Percentiles rank a stretch among this genome's conserved stretches.
Conservation (phyloP, 1,140 invertebrate species). For the Campoletis sonorensis region DNA sequence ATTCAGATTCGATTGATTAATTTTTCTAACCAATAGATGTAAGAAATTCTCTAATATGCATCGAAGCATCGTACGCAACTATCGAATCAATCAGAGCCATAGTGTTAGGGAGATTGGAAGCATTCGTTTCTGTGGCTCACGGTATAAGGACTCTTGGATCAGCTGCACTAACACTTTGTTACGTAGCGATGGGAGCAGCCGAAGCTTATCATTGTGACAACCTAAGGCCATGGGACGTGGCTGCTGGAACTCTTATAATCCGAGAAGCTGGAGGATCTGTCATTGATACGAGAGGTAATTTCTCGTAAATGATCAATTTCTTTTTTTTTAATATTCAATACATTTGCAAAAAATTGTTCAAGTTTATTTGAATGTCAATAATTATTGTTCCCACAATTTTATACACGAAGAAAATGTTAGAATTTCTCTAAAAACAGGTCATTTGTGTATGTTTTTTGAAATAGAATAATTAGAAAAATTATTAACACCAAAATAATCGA, state of each 20-base stretch:
- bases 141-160: constrained; percentile 85
- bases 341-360: too few species aligned
- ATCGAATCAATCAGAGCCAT: constrained; percentile 66
- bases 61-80: constrained; percentile 69
- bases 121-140: constrained; percentile 69
- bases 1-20: too few species aligned
- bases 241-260: constrained; percentile 84
- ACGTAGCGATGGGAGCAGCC: constrained; percentile 83
- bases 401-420: too few species aligned
- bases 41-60: constrained; percentile 64
- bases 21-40: constrained; percentile 57
- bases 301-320: constrained; percentile 11
- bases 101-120: constrained; percentile 67
- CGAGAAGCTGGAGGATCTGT: constrained; percentile 86
- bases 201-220: constrained; percentile 87
- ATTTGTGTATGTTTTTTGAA: too few species aligned
- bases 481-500: too few species aligned
- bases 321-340: too few species aligned
- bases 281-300: constrained; percentile 80
- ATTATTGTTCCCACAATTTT: too few species aligned
- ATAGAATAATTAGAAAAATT: too few species aligned
- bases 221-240: constrained; percentile 85
- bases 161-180: constrained; percentile 85
- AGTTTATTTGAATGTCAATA: too few species aligned
- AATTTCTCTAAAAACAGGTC: too few species aligned